These are phyloP conservation scores for zebrafish (Danio rerio) DNA, from an alignment of 2,113 vertebrate genomes.

Conservation along the genomic window GRCz12tu NC_133184.1:43039001-43039500, in stretches of 20 bases:
- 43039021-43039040: too few species aligned
- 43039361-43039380: slow-evolving; percentile 25
- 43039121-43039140: not conserved
- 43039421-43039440: slow-evolving; percentile 2
- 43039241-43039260: slow-evolving; percentile 36
- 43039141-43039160: not conserved
- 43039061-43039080: too few species aligned
- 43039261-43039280: not conserved
- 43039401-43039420: not conserved
- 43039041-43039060: too few species aligned
- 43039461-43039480: not conserved
- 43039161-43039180: slow-evolving; percentile 14
- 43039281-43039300: slow-evolving; percentile 24
- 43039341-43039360: slow-evolving; percentile 24
- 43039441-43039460: not conserved
- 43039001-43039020: too few species aligned
- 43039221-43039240: slow-evolving; percentile 57
- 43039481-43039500: not conserved
- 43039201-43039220: slow-evolving; percentile 45
- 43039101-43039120: too few species aligned
- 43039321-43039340: slow-evolving; percentile 29
- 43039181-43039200: slow-evolving; percentile 24
- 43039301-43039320: slow-evolving; percentile 26
- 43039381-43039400: slow-evolving; percentile 34
- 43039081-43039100: too few species aligned